Percentiles rank a stretch among this genome's conserved stretches.
These are phyloP conservation scores for Barnardius zonarius DNA, from an alignment of 2,113 vertebrate species.

Conservation along the genomic window DNA sequence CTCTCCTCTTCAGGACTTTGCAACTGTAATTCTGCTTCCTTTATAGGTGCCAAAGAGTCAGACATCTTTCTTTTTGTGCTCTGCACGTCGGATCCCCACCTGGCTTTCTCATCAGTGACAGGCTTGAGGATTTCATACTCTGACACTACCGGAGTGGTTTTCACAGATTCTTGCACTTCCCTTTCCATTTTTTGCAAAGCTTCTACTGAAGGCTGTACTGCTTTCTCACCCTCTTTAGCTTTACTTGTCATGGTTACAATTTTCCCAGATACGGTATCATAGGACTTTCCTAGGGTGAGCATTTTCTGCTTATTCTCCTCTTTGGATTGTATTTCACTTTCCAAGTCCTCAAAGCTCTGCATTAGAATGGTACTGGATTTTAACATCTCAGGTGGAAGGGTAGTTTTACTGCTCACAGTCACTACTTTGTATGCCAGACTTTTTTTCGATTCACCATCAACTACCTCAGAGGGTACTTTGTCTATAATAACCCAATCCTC, in stretches of 20 bases:
- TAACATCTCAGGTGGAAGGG: conserved; percentile 73
- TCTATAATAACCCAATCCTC: conserved; percentile 88
- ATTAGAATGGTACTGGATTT: conserved; percentile 70
- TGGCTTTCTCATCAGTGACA: conserved; percentile 69
- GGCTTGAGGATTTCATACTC: conserved; percentile 83
- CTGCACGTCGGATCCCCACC: conserved; percentile 72
- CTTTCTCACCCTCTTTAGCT: conserved; percentile 69
- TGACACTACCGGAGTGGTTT: conserved; percentile 66
- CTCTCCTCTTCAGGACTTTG: conserved; percentile 73
- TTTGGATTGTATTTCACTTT: conserved; percentile 75
- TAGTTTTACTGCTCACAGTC: conserved; percentile 78
- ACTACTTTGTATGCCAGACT: conserved; percentile 80
- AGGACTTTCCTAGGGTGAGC: conserved; percentile 83
- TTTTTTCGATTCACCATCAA: conserved; percentile 81
- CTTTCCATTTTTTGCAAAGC: conserved; percentile 53
- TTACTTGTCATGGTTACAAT: conserved; percentile 82
- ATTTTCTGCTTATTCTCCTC: conserved; percentile 82
- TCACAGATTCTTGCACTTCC: conserved; percentile 58
- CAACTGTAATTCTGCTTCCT: conserved; percentile 77
- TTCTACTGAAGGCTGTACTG: conserved; percentile 45
- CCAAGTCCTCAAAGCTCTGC: conserved; percentile 83
- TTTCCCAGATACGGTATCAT: conserved; percentile 82
- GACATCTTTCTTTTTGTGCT: conserved; percentile 69
- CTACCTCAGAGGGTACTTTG: conserved; percentile 86
- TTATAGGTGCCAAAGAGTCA: conserved; percentile 77